phyloP scores from a whole-genome alignment of 1,140 invertebrate genomes.

The Habropoda laboriosa region DNA sequence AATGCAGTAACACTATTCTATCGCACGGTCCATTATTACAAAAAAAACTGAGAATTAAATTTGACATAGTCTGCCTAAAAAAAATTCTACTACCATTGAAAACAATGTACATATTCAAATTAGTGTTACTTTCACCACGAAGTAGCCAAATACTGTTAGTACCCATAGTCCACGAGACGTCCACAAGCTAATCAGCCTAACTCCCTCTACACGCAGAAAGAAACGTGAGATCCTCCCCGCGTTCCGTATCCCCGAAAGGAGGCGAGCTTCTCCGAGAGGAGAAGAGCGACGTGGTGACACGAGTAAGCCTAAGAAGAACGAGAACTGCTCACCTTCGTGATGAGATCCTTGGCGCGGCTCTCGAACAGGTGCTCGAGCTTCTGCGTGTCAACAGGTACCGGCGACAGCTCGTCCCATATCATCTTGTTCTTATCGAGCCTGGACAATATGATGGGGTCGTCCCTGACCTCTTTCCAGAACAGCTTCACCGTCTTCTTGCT shows the following conservation, averaged over 20 bases:
- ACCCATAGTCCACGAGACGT: neutral
- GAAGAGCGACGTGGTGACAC: neutral
- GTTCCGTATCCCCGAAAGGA: neutral
- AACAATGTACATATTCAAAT: too few relatives aligned
- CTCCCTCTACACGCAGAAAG: neutral
- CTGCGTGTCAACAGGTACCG: constrained; percentile 93
- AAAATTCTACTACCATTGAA: too few relatives aligned
- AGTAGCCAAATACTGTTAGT: too few relatives aligned
- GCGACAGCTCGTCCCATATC: constrained; percentile 97
- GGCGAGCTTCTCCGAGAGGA: neutral
- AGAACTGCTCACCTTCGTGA: constrained; percentile 90
- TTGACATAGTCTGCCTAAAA: too few relatives aligned
- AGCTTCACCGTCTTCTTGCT: constrained; percentile 99
- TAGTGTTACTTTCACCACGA: too few relatives aligned
- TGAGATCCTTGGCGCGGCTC: constrained; percentile 96
- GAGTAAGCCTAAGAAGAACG: neutral
- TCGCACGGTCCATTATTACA: too few relatives aligned
- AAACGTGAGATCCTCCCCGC: neutral
- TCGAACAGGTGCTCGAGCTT: constrained; percentile 99
- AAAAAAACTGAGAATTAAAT: too few relatives aligned
- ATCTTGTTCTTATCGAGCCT: constrained; percentile 86
- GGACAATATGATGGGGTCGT: constrained; percentile 89
- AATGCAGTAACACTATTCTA: too few relatives aligned
- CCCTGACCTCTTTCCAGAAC: constrained; percentile 98
- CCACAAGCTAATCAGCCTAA: neutral